Evolutionary conservation across 2,888 invertebrate genomes (phyloP).

Genomic region (Drepana falcataria): DNA sequence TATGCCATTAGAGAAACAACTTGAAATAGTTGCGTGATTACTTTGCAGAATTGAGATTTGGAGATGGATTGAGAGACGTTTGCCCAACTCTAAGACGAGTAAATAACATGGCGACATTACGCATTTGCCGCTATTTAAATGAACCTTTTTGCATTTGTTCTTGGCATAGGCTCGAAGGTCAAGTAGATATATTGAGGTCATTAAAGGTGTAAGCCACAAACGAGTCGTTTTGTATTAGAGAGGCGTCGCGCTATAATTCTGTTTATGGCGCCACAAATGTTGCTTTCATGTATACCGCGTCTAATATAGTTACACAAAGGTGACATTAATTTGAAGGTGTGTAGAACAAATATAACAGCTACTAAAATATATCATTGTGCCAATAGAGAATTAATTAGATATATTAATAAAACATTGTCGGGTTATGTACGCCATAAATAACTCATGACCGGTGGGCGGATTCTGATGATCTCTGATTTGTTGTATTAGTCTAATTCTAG

Average conservation of each 20-base stretch:
- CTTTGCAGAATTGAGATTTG: too few species aligned
- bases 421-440: too few species aligned
- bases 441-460: too few species aligned
- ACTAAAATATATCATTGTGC: too few species aligned
- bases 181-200: background rate
- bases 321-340: background rate
- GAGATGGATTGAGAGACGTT: too few species aligned
- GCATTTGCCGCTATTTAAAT: background rate
- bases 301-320: background rate
- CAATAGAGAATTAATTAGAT: too few species aligned
- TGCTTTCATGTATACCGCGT: background rate
- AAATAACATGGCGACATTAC: background rate
- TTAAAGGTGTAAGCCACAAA: background rate
- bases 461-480: too few species aligned
- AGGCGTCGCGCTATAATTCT: background rate
- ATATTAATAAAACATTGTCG: too few species aligned
- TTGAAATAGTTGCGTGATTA: too few species aligned
- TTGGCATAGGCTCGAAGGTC: background rate
- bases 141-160: background rate
- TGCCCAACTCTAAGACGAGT: background rate
- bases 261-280: background rate
- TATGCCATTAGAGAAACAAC: too few species aligned
- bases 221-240: background rate
- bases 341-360: too few species aligned
- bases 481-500: too few species aligned